These are phyloP conservation scores for Platycheirus albimanus DNA, from an alignment of 2,888 invertebrate species.

Conservation along the genomic window DNA sequence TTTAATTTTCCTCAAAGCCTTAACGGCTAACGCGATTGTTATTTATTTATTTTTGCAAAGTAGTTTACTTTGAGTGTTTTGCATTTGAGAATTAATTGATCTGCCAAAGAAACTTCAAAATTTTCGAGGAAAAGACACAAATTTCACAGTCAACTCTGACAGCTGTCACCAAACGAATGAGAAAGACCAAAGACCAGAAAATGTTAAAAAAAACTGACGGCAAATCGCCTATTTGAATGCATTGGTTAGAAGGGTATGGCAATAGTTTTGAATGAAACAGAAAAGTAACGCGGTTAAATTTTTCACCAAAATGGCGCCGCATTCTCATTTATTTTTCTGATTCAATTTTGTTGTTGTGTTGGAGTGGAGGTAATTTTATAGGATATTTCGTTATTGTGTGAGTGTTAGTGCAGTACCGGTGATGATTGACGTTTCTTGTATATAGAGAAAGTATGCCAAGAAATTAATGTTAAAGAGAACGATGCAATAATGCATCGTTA, in stretches of 20 bases:
- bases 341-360: slow-evolving; percentile 2
- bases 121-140: slow-evolving; percentile 43
- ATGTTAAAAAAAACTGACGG: slow-evolving; percentile 44
- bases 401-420: slow-evolving; percentile 42
- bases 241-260: slow-evolving; percentile 23
- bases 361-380: background rate
- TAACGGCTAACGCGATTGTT: slow-evolving; percentile 60
- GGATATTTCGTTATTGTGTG: background rate
- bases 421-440: slow-evolving; percentile 61
- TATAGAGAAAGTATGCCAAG: slow-evolving; percentile 22
- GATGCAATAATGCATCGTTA: slow-evolving; percentile 20
- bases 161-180: slow-evolving; percentile 75
- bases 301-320: slow-evolving; percentile 75
- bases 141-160: slow-evolving; percentile 71
- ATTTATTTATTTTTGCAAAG: slow-evolving; percentile 72
- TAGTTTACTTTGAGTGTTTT: slow-evolving; percentile 72
- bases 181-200: slow-evolving; percentile 40
- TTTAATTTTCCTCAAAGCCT: slow-evolving; percentile 57
- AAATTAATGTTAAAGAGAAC: background rate
- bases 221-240: slow-evolving; percentile 5
- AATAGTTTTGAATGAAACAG: slow-evolving; percentile 50
- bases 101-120: slow-evolving; percentile 74
- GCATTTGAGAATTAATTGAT: slow-evolving; percentile 59
- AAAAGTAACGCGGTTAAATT: slow-evolving; percentile 73
- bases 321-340: slow-evolving; percentile 45